Evolutionary conservation across 2,797 vertebrate genomes (phyloP).

Genomic region (Allobates femoralis): DNA sequence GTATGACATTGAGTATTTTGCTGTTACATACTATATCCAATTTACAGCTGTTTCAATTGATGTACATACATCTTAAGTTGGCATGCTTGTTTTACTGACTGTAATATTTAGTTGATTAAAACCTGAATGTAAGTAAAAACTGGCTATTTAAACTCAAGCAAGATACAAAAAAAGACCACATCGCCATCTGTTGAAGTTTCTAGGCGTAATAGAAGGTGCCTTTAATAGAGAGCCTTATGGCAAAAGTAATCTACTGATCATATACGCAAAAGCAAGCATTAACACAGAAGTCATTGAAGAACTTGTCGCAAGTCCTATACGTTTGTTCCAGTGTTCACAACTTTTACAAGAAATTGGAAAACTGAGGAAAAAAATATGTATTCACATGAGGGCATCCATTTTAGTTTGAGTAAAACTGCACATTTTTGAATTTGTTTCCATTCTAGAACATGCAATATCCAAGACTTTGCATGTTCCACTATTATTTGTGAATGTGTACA

Average conservation of each 20-base stretch:
- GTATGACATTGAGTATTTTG: slow-evolving; percentile 75
- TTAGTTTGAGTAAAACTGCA: slow-evolving; percentile 32
- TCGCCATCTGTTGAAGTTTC: slow-evolving; percentile 48
- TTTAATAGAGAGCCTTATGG: slow-evolving; percentile 42
- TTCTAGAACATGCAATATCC: slow-evolving; percentile 16
- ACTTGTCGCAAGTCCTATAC: slow-evolving; percentile 9
- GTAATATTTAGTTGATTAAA: slow-evolving; percentile 79
- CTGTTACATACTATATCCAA: slow-evolving; percentile 77
- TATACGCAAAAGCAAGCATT: slow-evolving; percentile 12
- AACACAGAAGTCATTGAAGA: neutral
- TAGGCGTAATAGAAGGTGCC: slow-evolving; percentile 39
- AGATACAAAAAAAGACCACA: slow-evolving; percentile 69
- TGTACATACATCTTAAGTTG: slow-evolving; percentile 78
- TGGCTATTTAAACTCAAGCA: slow-evolving; percentile 79
- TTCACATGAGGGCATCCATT: slow-evolving; percentile 25
- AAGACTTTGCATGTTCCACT: slow-evolving; percentile 9
- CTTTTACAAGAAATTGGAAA: slow-evolving; percentile 10
- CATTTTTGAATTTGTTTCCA: slow-evolving; percentile 12
- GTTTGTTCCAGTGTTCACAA: neutral
- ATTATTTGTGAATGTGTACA: slow-evolving; percentile 47
- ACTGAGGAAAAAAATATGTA: neutral
- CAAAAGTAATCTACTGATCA: slow-evolving; percentile 15
- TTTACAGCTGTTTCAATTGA: slow-evolving; percentile 76
- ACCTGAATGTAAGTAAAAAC: slow-evolving; percentile 79
- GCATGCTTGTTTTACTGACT: slow-evolving; percentile 82